phyloP scores from a whole-genome alignment of 1,140 invertebrate species.

The Marisa cornuarietis region DNA sequence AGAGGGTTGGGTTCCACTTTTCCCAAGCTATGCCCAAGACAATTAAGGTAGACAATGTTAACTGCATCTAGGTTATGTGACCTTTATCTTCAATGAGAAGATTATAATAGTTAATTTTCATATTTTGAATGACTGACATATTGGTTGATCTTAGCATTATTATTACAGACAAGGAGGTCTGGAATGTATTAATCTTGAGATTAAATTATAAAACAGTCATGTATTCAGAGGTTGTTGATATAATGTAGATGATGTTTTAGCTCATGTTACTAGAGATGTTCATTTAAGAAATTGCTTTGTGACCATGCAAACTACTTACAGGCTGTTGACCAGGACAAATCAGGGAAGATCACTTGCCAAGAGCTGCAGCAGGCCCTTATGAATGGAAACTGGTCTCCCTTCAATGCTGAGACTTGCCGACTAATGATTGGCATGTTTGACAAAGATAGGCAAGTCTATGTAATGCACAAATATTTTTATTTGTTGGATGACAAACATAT shows the following conservation, averaged over 20 bases:
- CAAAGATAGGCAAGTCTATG: conserved; percentile 62
- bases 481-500: not conserved
- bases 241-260: not conserved
- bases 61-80: no score
- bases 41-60: no score
- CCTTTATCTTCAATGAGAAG: no score
- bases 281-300: not conserved
- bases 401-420: conserved; percentile 65
- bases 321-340: conserved; percentile 84
- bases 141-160: no score
- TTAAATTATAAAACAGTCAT: no score
- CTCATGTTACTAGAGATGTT: not conserved
- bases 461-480: not conserved
- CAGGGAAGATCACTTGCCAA: conserved; percentile 65
- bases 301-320: conserved; percentile 36
- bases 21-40: no score
- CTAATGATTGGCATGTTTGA: conserved; percentile 77
- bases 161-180: no score
- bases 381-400: conserved; percentile 66
- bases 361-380: conserved; percentile 64
- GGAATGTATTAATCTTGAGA: no score
- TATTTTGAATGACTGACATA: no score
- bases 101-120: no score
- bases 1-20: no score
- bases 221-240: no score